Percentiles rank a stretch among this genome's conserved stretches.
Conservation (phyloP, 2,113 vertebrate genomes). For the Gopherus flavomarginatus region DNA sequence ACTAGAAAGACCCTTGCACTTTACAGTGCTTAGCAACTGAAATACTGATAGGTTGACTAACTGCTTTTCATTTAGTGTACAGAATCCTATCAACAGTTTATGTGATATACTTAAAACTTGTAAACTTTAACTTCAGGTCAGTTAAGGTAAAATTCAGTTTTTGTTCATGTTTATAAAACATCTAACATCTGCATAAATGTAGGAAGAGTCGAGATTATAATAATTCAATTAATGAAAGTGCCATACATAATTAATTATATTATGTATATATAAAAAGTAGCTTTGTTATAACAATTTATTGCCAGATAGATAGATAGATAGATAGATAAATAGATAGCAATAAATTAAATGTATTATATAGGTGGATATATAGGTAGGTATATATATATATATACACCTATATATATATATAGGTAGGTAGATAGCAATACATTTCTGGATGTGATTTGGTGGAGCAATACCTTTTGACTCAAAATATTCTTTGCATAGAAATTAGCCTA, state of each 20-base stretch:
- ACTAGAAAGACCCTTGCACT: not conserved
- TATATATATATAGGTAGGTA: not conserved
- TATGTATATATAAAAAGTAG: too few species aligned
- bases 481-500: not conserved
- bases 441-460: not conserved
- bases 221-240: not conserved
- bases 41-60: not conserved
- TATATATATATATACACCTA: too few species aligned
- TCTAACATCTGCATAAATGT: not conserved
- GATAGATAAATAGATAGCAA: too few species aligned
- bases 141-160: not conserved
- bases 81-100: not conserved
- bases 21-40: not conserved
- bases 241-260: not conserved
- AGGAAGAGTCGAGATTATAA: not conserved
- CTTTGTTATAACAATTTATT: not conserved
- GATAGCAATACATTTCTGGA: not conserved
- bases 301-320: too few species aligned
- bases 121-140: not conserved
- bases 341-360: not conserved
- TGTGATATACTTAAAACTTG: constrained; percentile 3
- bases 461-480: not conserved
- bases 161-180: not conserved
- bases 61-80: not conserved
- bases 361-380: too few species aligned